Conservation (phyloP, 2,797 vertebrate species). For the Notamacropus eugenii region DNA sequence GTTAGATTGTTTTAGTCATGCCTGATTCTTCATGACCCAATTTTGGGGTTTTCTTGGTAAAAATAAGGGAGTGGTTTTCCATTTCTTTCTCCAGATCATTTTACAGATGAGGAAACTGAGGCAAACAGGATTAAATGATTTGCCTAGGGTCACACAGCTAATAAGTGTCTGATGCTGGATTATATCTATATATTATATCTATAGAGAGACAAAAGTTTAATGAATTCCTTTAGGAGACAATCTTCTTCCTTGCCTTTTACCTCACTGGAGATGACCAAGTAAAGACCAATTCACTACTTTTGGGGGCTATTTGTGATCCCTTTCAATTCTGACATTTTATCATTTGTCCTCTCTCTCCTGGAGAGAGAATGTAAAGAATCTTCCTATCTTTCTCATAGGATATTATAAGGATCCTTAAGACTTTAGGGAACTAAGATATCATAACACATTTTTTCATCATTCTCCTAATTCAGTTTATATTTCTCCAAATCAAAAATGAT, state of each 20-base stretch:
- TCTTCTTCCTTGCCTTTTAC: not conserved
- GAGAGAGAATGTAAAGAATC: not conserved
- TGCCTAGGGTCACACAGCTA: not conserved
- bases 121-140: not conserved
- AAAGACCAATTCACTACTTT: not conserved
- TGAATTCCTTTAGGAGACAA: not conserved
- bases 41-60: not conserved
- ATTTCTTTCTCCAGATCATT: not conserved
- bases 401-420: not conserved
- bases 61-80: not conserved
- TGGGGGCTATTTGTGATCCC: not conserved
- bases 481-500: constrained; percentile 28
- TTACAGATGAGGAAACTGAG: not conserved
- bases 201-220: not conserved
- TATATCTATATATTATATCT: not conserved
- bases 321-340: not conserved
- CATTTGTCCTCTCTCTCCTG: not conserved
- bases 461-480: constrained; percentile 6
- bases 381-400: not conserved
- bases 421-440: not conserved
- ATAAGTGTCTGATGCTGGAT: too few species aligned
- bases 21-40: not conserved
- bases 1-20: not conserved
- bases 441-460: not conserved
- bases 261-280: not conserved